These are phyloP conservation scores for Tapirus indicus DNA, from an alignment of 2,797 vertebrate genomes.

Conservation along the genomic window DNA sequence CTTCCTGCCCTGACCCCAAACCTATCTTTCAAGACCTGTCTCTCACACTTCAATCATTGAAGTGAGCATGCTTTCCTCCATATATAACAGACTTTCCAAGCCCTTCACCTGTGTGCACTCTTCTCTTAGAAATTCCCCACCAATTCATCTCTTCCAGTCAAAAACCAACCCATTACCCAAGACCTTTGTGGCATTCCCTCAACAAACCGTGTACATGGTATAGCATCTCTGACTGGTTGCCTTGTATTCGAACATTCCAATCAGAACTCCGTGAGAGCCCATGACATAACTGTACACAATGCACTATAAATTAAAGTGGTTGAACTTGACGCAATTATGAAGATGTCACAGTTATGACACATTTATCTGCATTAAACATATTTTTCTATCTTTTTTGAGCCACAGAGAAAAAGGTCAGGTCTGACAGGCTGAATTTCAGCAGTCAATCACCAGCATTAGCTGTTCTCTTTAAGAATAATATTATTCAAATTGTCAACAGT, in stretches of 20 bases:
- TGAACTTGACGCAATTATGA: not conserved
- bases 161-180: not conserved
- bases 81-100: not conserved
- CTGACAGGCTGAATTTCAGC: not conserved
- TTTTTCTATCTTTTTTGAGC: not conserved
- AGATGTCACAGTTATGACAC: not conserved
- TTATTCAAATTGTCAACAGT: not conserved
- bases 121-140: not conserved
- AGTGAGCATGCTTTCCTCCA: not conserved
- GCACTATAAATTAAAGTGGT: not conserved
- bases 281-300: not conserved
- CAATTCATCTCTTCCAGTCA: not conserved
- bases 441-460: not conserved
- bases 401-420: not conserved
- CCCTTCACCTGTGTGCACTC: not conserved
- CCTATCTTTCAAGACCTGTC: not conserved
- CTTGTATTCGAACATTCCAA: not conserved
- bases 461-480: conserved; percentile 26
- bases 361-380: conserved; percentile 49
- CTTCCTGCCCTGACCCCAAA: not conserved
- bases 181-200: not conserved
- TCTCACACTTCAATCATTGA: not conserved
- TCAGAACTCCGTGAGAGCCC: not conserved
- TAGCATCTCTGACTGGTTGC: not conserved
- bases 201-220: not conserved